A percentile compares a stretch with the other conserved stretches of the same genome.
Conservation (phyloP, 2,113 vertebrate species). For the Gambusia holbrooki region DNA sequence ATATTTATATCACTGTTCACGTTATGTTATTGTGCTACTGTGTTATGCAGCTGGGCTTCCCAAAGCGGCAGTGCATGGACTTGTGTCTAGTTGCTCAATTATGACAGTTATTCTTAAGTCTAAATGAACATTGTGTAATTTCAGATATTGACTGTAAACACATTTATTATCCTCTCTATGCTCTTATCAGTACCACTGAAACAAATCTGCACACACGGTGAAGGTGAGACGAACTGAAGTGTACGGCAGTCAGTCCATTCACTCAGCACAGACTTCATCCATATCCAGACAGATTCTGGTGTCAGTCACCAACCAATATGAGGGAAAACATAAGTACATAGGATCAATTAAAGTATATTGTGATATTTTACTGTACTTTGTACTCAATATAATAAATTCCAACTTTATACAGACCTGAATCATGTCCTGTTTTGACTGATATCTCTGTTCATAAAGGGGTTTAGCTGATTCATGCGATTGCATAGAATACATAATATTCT, state of each 20-base stretch:
- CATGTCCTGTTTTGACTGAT: constrained; percentile 24
- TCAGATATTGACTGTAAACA: constrained; percentile 11
- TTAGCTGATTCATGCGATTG: not conserved
- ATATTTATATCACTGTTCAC: constrained; percentile 50
- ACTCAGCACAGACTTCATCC: constrained; percentile 24
- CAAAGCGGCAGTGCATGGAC: not conserved
- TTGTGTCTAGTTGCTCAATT: not conserved
- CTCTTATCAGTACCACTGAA: constrained; percentile 11
- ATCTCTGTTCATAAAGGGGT: no score
- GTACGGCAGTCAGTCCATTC: not conserved
- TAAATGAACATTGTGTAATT: not conserved
- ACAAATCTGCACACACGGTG: not conserved
- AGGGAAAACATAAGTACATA: constrained; percentile 55
- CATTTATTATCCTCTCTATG: not conserved
- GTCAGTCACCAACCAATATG: constrained; percentile 26
- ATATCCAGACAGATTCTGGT: constrained; percentile 26
- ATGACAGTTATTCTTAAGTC: not conserved
- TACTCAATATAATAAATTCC: constrained; percentile 71
- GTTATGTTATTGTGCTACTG: constrained; percentile 33
- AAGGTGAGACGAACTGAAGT: not conserved
- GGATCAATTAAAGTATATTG: constrained; percentile 61
- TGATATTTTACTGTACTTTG: constrained; percentile 72
- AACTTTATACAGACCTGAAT: constrained; percentile 58
- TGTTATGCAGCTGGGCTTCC: constrained; percentile 13
- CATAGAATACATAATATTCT: not conserved